Conservation (phyloP, 2,113 vertebrate genomes). For the Microtus oregoni region DNA sequence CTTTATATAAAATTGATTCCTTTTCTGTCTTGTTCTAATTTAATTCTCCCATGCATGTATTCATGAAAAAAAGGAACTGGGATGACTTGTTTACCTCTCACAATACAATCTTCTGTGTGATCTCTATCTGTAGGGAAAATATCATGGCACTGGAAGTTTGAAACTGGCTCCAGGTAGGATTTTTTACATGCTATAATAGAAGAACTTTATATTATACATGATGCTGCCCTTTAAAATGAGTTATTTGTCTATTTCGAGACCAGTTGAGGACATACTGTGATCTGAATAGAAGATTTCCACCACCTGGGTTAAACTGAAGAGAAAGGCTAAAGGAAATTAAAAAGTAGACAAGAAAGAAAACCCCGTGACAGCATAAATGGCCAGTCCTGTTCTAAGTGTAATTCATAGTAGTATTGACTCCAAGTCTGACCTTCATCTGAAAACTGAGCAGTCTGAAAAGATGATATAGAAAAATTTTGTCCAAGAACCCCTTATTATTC, state of each 20-base stretch:
- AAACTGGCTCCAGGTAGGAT: neutral
- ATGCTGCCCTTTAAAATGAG: neutral
- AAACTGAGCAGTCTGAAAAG: neutral
- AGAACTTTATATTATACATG: neutral
- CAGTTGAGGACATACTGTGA: neutral
- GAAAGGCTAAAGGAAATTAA: neutral
- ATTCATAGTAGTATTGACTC: neutral
- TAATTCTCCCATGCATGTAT: neutral
- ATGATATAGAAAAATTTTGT: too few species aligned
- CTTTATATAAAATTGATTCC: neutral
- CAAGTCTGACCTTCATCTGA: neutral
- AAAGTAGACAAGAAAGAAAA: neutral
- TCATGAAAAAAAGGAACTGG: neutral
- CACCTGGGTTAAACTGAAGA: neutral
- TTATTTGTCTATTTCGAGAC: neutral
- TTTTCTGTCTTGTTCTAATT: neutral
- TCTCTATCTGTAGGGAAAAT: neutral
- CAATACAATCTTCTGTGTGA: neutral
- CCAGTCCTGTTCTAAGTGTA: neutral
- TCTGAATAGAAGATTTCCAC: neutral
- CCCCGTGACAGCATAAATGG: neutral
- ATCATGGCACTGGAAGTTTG: neutral
- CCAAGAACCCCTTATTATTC: neutral
- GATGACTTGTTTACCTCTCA: neutral
- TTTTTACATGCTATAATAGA: neutral